phyloP scores from a whole-genome alignment of 1,140 invertebrate genomes.

The Glossosoma conforme region DNA sequence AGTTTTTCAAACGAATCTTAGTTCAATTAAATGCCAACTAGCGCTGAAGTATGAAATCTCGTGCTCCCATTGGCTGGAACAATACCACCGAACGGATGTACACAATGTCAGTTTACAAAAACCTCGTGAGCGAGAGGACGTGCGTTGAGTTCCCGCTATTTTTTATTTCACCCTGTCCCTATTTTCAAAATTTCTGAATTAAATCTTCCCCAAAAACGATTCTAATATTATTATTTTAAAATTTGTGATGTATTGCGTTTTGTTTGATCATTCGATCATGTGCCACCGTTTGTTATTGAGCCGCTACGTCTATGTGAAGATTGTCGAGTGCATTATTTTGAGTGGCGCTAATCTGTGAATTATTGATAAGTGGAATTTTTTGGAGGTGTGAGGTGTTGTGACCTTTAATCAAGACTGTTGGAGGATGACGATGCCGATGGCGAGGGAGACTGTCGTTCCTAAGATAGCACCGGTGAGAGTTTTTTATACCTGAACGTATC shows the following conservation, averaged over 20 bases:
- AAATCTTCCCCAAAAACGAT: neutral
- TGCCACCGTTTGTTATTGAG: too few species aligned
- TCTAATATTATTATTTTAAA: constrained; percentile 1
- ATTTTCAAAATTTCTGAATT: constrained; percentile 18
- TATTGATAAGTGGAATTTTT: constrained; percentile 5
- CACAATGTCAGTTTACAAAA: neutral
- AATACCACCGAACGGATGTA: too few species aligned
- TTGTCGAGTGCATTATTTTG: neutral
- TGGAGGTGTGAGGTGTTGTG: constrained; percentile 6
- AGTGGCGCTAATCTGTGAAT: constrained; percentile 10
- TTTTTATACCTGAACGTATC: constrained; percentile 4
- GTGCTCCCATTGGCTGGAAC: too few species aligned
- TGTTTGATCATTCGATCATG: neutral
- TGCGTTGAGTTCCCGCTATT: neutral
- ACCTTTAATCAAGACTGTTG: neutral
- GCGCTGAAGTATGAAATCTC: too few species aligned
- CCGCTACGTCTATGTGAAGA: too few species aligned
- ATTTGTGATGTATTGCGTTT: constrained; percentile 3
- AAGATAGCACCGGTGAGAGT: constrained; percentile 15
- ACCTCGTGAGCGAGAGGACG: neutral
- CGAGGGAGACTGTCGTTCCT: constrained; percentile 3
- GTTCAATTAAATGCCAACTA: too few species aligned
- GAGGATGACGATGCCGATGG: constrained; percentile 16
- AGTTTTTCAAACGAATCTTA: too few species aligned
- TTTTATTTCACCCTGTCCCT: neutral